Conservation (phyloP, 1,140 invertebrate species). For the Orussus abietinus region DNA sequence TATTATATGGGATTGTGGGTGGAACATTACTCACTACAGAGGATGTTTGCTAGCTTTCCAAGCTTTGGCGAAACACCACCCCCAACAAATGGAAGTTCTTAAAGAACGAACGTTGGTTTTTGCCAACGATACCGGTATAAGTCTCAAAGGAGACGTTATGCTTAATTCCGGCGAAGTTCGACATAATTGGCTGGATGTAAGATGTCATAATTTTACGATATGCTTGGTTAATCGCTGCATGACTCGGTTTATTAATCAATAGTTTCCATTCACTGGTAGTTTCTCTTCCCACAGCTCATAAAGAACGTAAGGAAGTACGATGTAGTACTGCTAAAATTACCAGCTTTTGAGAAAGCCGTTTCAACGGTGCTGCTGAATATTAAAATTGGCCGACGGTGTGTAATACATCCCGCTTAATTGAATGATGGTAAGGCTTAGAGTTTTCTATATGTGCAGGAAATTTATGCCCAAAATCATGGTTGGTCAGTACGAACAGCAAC, state of each 20-base stretch:
- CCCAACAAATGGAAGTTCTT: slow-evolving; percentile 63
- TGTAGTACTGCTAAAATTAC: slow-evolving; percentile 67
- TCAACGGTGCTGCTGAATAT: slow-evolving; percentile 78
- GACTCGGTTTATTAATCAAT: neutral
- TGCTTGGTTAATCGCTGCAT: neutral
- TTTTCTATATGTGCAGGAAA: slow-evolving; percentile 64
- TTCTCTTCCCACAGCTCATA: slow-evolving; percentile 63
- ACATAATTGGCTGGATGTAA: slow-evolving; percentile 85
- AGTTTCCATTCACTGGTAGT: slow-evolving; percentile 14
- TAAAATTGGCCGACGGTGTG: slow-evolving; percentile 73
- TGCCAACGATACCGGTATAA: slow-evolving; percentile 83
- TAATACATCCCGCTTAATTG: slow-evolving; percentile 39
- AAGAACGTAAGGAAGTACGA: slow-evolving; percentile 78
- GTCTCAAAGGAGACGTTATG: slow-evolving; percentile 81
- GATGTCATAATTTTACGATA: slow-evolving; percentile 28
- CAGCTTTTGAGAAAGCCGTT: slow-evolving; percentile 77
- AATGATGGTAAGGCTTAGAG: slow-evolving; percentile 48
- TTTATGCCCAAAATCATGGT: slow-evolving; percentile 86
- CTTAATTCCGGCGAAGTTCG: slow-evolving; percentile 87
- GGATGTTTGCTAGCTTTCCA: slow-evolving; percentile 77
- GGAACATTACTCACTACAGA: slow-evolving; percentile 82
- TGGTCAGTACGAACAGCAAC: slow-evolving; percentile 75
- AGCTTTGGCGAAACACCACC: slow-evolving; percentile 67
- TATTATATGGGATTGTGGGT: slow-evolving; percentile 77
- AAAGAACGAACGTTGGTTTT: slow-evolving; percentile 73